A percentile compares a stretch with the other conserved stretches of the same genome.
Conservation (phyloP, 2,113 vertebrate genomes). For the Damaliscus lunatus region DNA sequence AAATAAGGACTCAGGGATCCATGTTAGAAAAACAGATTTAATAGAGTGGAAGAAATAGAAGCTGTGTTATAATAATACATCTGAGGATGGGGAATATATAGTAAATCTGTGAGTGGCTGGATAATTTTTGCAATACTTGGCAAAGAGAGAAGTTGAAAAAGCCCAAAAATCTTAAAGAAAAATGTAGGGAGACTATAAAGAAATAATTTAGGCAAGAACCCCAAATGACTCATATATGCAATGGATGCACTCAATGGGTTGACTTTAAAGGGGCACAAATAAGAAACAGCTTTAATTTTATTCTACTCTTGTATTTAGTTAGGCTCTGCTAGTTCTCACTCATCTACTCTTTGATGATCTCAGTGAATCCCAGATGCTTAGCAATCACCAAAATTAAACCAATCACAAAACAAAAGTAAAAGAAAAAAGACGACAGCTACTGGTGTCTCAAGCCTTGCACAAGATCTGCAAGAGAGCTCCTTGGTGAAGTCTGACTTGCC, state of each 20-base stretch:
- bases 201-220: not conserved
- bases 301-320: not conserved
- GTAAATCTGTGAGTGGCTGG: not conserved
- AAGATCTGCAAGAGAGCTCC: not conserved
- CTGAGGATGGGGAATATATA: not conserved
- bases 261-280: not conserved
- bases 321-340: not conserved
- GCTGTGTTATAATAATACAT: not conserved
- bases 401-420: not conserved
- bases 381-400: not conserved
- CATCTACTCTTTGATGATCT: not conserved
- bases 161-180: not conserved
- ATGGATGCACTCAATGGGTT: not conserved
- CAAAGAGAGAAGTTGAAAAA: not conserved
- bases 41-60: not conserved
- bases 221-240: not conserved
- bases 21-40: not conserved
- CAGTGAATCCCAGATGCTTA: not conserved
- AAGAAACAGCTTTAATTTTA: constrained; percentile 3
- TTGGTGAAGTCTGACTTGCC: not conserved
- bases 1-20: not conserved
- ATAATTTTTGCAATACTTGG: not conserved
- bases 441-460: not conserved
- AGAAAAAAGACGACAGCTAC: not conserved
- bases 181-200: not conserved